phyloP scores from a whole-genome alignment of 2,113 vertebrate species.

The Sturnus vulgaris region DNA sequence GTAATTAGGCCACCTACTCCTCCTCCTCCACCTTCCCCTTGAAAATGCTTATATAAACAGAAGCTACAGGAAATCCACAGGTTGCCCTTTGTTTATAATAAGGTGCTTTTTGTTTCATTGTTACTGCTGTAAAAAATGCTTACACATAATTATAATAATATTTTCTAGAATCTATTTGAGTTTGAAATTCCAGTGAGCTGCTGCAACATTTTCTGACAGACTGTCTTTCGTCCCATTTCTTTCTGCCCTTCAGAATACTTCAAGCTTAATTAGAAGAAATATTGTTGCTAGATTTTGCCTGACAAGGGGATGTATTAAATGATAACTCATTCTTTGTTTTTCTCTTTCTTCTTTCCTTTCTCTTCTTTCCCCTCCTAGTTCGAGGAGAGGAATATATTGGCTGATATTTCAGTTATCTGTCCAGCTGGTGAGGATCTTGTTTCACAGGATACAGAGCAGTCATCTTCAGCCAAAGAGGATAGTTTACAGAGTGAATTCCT shows the following conservation, averaged over 20 bases:
- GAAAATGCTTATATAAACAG: not conserved
- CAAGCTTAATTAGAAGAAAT: not conserved
- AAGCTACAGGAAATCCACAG: not conserved
- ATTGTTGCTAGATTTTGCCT: not conserved
- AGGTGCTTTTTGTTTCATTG: not conserved
- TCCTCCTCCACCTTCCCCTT: not conserved
- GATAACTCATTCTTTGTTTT: not conserved
- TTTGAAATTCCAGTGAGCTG: not conserved
- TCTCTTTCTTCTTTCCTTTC: not conserved
- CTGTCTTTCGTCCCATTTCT: not conserved
- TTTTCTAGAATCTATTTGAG: not conserved
- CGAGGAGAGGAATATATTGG: constrained; percentile 36
- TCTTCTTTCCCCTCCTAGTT: not conserved
- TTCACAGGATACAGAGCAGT: constrained; percentile 51
- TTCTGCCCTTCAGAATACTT: not conserved
- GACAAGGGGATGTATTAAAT: not conserved
- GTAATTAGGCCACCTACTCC: not conserved
- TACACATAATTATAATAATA: not conserved
- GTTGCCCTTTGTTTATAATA: not conserved
- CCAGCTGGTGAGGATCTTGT: constrained; percentile 58
- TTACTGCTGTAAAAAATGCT: not conserved
- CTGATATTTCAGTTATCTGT: not conserved
- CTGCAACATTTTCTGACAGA: not conserved
- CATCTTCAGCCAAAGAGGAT: constrained; percentile 43
- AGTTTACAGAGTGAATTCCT: constrained; percentile 68